Evolutionary conservation across 53 echinoderm and acorn worm species (phyloP).

Genomic region (Holothuria scabra): DNA sequence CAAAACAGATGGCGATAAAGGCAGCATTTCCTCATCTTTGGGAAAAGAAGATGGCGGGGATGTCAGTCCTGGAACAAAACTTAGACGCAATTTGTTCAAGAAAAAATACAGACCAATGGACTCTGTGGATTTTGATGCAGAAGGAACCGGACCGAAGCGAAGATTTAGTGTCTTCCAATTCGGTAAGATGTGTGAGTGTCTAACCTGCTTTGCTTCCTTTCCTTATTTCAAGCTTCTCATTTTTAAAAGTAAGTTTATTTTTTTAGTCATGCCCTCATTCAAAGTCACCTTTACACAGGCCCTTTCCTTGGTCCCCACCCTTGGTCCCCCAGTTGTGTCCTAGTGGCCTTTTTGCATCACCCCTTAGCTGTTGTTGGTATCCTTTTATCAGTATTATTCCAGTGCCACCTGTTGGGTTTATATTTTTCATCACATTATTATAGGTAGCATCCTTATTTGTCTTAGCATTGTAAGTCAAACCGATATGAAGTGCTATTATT

Average conservation of each 20-base stretch:
- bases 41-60: conserved; percentile 90
- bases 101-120: conserved; percentile 84
- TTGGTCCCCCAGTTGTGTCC: too few relatives aligned
- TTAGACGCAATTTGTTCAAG: conserved; percentile 83
- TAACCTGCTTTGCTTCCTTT: conserved; percentile 32
- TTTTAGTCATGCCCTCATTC: too few relatives aligned
- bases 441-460: too few relatives aligned
- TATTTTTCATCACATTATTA: too few relatives aligned
- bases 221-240: conserved; percentile 11
- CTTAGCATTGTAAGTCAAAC: too few relatives aligned
- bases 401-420: too few relatives aligned
- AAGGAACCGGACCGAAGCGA: conserved; percentile 75
- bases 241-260: not conserved
- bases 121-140: conserved; percentile 60
- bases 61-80: conserved; percentile 88
- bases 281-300: too few relatives aligned
- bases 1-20: conserved; percentile 71
- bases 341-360: too few relatives aligned
- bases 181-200: conserved; percentile 70
- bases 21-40: conserved; percentile 61
- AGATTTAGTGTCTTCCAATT: conserved; percentile 98
- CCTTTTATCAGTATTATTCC: too few relatives aligned
- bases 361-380: too few relatives aligned
- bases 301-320: too few relatives aligned
- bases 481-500: too few relatives aligned